phyloP scores from a whole-genome alignment of 2,888 invertebrate species.

The Eupithecia dodoneata region DNA sequence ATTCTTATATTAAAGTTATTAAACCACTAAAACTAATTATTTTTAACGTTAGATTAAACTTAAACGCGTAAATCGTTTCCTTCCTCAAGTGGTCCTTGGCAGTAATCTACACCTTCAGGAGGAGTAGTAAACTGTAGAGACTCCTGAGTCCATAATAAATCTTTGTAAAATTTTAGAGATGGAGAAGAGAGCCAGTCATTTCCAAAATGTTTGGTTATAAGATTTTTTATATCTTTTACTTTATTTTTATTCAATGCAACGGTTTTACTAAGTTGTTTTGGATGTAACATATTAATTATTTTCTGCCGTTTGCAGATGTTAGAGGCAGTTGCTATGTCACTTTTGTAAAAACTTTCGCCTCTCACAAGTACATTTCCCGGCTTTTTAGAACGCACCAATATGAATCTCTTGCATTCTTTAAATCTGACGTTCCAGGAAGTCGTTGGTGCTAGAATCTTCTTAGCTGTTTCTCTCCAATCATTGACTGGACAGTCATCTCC shows the following conservation, averaged over 20 bases:
- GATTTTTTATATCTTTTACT: conserved; percentile 37
- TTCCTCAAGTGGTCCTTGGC: conserved; percentile 6
- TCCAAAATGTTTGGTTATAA: conserved; percentile 9
- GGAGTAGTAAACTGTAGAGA: conserved; percentile 12
- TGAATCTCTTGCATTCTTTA: conserved; percentile 42
- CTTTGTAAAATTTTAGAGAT: conserved; percentile 20
- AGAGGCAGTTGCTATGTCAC: conserved; percentile 23
- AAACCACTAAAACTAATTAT: background rate
- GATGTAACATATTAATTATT: conserved; percentile 26
- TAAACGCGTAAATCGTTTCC: conserved; percentile 11
- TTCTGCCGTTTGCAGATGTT: conserved; percentile 4
- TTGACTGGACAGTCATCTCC: conserved; percentile 37
- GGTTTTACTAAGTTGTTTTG: conserved; percentile 30
- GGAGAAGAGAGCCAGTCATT: background rate
- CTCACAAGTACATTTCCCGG: conserved; percentile 36
- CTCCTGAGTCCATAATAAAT: conserved; percentile 11
- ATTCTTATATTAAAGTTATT: conserved; percentile 2
- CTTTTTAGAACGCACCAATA: conserved; percentile 35
- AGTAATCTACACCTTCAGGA: conserved; percentile 4
- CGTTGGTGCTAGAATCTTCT: conserved; percentile 36
- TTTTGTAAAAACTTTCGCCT: conserved; percentile 39
- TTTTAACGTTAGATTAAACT: background rate
- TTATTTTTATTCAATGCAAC: conserved; percentile 42
- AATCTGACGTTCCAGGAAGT: conserved; percentile 36
- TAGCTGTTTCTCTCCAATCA: conserved; percentile 35